Percentiles rank a stretch among this genome's conserved stretches.
Conservation (phyloP, 2,113 vertebrate genomes). For the Pseudolaguvia tuberculata region DNA sequence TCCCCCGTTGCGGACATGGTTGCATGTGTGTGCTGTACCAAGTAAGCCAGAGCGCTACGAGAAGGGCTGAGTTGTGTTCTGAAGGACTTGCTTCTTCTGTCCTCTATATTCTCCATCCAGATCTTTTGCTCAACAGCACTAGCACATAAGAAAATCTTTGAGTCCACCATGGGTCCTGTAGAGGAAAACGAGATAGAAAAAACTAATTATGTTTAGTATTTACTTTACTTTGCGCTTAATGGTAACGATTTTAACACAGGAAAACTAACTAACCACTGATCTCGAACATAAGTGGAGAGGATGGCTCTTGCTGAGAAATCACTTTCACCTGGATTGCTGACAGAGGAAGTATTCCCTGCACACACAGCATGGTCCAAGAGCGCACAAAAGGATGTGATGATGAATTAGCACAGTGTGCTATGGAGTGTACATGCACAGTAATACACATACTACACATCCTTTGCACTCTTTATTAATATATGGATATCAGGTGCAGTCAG, state of each 20-base stretch:
- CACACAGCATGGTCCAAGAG: background rate
- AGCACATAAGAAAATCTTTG: conserved; percentile 68
- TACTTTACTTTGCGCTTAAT: background rate
- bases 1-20: background rate
- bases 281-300: conserved; percentile 65
- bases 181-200: background rate
- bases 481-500: too few species aligned
- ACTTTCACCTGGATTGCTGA: conserved; percentile 66
- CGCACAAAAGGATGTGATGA: background rate
- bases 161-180: conserved; percentile 72
- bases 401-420: background rate
- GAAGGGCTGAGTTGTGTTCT: conserved; percentile 57
- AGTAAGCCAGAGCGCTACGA: conserved; percentile 66
- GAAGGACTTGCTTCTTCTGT: conserved; percentile 62
- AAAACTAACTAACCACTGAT: conserved; percentile 70
- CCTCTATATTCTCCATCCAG: conserved; percentile 67
- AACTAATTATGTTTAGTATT: background rate
- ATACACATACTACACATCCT: background rate
- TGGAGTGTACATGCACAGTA: background rate
- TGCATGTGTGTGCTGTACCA: conserved; percentile 56
- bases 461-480: too few species aligned
- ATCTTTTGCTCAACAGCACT: conserved; percentile 57
- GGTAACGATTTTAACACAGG: background rate
- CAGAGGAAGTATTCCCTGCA: conserved; percentile 75
- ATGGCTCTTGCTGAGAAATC: conserved; percentile 45